These are phyloP conservation scores for Mythimna lalbum DNA, from an alignment of 2,888 invertebrate species.

Conservation along the genomic window DNA sequence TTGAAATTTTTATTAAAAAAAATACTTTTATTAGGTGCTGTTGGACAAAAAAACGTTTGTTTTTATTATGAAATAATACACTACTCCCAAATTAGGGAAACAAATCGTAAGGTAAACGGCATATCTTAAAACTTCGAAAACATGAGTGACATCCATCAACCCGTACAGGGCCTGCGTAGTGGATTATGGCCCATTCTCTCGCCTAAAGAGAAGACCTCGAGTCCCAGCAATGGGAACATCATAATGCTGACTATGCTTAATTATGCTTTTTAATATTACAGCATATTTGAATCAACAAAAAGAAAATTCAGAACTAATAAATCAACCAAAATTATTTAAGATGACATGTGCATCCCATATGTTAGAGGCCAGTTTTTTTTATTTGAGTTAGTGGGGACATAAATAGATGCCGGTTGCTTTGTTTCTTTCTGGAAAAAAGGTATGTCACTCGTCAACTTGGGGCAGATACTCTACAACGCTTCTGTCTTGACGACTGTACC, in stretches of 20 bases:
- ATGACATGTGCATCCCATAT: conserved; percentile 62
- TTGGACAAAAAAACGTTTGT: not conserved
- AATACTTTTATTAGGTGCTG: too few species aligned
- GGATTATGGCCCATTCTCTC: too few species aligned
- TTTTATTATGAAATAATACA: not conserved
- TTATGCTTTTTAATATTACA: not conserved
- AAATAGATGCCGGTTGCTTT: conserved; percentile 64
- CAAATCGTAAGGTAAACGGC: too few species aligned
- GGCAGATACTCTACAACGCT: conserved; percentile 58
- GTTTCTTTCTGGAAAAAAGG: conserved; percentile 64
- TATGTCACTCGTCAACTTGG: conserved; percentile 68
- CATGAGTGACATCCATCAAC: too few species aligned
- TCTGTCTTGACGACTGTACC: conserved; percentile 57
- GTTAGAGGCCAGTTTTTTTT: conserved; percentile 54
- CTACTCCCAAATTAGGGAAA: too few species aligned
- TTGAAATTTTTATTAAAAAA: not conserved
- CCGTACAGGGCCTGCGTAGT: too few species aligned
- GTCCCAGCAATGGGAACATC: too few species aligned
- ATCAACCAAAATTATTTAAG: conserved; percentile 32
- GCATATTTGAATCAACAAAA: not conserved
- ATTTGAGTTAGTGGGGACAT: conserved; percentile 46
- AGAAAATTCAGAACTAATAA: conserved; percentile 30
- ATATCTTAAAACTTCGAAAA: too few species aligned
- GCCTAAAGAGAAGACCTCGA: too few species aligned
- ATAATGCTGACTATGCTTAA: not conserved